Base-by-base conservation (phyloP, 2,113 vertebrate genomes). In the Rhabdornis inornatus region DNA sequence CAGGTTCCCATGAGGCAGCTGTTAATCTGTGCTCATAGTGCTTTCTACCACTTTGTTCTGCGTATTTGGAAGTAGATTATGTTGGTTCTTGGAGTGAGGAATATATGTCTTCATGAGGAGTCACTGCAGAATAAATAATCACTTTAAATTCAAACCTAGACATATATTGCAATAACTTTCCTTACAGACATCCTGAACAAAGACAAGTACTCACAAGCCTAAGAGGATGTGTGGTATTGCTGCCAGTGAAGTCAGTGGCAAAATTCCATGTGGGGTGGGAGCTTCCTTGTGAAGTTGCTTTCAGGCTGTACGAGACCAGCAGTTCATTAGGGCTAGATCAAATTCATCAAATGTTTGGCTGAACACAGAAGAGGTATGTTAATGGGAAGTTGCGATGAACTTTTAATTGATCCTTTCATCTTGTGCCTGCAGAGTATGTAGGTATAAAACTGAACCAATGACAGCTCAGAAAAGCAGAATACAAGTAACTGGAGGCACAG, bases 401-500 rank as follows among this genome's bases (percentile, higher is more conserved):
- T 35, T 92, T 68, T 85, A 70, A 78, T 59, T 70, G 37, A 83
- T 75, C 22, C 37, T 75, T 85, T 86, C 13, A 55, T 91, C 45
- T 85, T 1, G 0, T 85, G 52, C 60, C 35, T 94, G 39, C 65
- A 89, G 86, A 95, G 74, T 61, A 53, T 15, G 22, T 68, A 69
- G 11, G 15, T 57, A 64, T 56, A 84, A 71, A 86, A 78, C 77
- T 72, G 39, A 94, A 78, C n/a, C 59, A 71, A 69, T 57, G 24
- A 37, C 19, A 70, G 17, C 37, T 66, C 39, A 86, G 14, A 35
- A 42, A 13, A 53, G 69, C 55, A 80, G 75, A 83, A 72, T 71
- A 82, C 71, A 97, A 95, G 93, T 90, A 95, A 79, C 74, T 82
- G 22, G 71, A 93, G 52, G 72, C 64, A 65, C 30, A 57, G 17